phyloP scores from a whole-genome alignment of 2,797 vertebrate species.

The Champsocephalus gunnari region DNA sequence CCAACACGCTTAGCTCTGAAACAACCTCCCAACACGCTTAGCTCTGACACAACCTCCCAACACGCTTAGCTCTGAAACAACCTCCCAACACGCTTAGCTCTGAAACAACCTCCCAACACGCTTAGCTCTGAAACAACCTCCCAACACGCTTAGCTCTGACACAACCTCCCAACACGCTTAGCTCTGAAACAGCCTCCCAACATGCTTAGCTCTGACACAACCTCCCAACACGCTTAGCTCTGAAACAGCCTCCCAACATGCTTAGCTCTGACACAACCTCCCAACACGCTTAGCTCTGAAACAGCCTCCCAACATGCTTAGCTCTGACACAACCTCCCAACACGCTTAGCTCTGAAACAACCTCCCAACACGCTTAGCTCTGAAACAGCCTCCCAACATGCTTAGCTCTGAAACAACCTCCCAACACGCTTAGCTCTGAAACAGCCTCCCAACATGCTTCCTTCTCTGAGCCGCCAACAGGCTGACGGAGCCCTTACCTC shows the following conservation, averaged over 20 bases:
- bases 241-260: not conserved
- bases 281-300: not conserved
- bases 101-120: not conserved
- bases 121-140: too few species aligned
- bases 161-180: not conserved
- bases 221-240: not conserved
- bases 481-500: constrained; percentile 83
- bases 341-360: too few species aligned
- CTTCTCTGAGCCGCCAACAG: not conserved
- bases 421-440: not conserved
- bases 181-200: not conserved
- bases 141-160: not conserved
- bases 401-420: too few species aligned
- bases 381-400: not conserved
- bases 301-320: not conserved
- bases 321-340: not conserved
- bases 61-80: too few species aligned
- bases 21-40: not conserved
- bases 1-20: not conserved
- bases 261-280: not conserved
- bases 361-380: not conserved
- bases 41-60: not conserved
- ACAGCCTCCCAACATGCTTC: not conserved
- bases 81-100: not conserved
- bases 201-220: not conserved